Evolutionary conservation across 2,797 vertebrate species (phyloP), one percentile per base, ranked within the genome.

Genomic region (Falco berigora): DNA sequence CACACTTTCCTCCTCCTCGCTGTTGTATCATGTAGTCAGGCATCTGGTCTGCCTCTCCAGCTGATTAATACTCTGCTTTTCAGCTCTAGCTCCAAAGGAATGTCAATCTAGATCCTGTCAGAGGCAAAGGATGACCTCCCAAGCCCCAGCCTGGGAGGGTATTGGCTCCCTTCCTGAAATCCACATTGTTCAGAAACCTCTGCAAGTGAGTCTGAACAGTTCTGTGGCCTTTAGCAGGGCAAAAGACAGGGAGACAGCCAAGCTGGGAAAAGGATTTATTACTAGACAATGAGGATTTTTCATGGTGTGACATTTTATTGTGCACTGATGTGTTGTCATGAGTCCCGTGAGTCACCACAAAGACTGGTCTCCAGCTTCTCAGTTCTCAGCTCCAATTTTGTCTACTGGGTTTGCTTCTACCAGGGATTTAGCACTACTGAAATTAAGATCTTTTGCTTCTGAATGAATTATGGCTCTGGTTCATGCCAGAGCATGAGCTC

Each of bases 261-360:
- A 59, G 36, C 47, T 88, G 87, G 91, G 94, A 86, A 50, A 81
- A 81, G 92, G 74, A 82, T 92, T 94, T 95, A 81, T 18, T 40
- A 56, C 2, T 63, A 67, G 53, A 95, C 94, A 95, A 84, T 90
- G 87, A 92, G 79, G 85, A 95, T 92, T 94, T 94, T 88, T 96
- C 94, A 90, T 69, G 76, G 62, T 76, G 73, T 97, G 96, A 95
- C 95, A 97, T 94, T 96, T 95, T 75, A 92, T 92, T 84, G 71
- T 69, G 85, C 2, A 0, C 92, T 90, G 72, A 32, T 55, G 19
- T 61, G 91, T 58, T 88, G 88, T 86, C 94, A 66, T 25, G 75
- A 85, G 90, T 66, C 94, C 84, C 79, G 1, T 46, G 96, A 94
- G 85, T 95, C 84, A 91, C 86, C 77, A 64, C 0, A 0, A 56